These are phyloP conservation scores for Agapetus fuscipes DNA, from an alignment of 2,888 invertebrate genomes.

Conservation along the genomic window DNA sequence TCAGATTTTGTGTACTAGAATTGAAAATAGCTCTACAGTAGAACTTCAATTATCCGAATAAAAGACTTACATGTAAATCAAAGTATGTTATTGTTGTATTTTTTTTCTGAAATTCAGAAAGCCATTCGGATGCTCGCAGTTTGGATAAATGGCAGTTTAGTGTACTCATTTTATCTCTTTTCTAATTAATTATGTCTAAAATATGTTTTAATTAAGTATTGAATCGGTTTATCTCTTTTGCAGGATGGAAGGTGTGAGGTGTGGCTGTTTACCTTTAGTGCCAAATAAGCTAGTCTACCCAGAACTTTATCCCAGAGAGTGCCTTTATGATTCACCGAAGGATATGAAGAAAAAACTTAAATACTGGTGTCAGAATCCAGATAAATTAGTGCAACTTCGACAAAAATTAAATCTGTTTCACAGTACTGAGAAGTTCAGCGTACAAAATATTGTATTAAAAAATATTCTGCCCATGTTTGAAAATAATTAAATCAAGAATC, in stretches of 20 bases:
- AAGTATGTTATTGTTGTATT: neutral
- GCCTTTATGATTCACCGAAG: constrained; percentile 48
- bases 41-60: neutral
- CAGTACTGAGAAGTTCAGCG: too few relatives aligned
- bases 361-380: constrained; percentile 41
- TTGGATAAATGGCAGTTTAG: neutral
- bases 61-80: neutral
- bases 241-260: constrained; percentile 59
- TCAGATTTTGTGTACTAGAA: too few relatives aligned
- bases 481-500: too few relatives aligned
- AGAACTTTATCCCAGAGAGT: constrained; percentile 55
- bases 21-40: neutral
- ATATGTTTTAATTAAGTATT: too few relatives aligned
- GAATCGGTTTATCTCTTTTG: too few relatives aligned
- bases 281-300: constrained; percentile 62
- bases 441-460: too few relatives aligned
- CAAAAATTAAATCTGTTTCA: constrained; percentile 3
- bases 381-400: constrained; percentile 24
- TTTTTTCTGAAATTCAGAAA: neutral
- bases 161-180: neutral
- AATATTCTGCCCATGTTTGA: too few relatives aligned
- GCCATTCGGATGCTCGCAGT: neutral
- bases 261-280: constrained; percentile 60
- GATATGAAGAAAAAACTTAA: constrained; percentile 47
- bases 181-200: neutral